These are phyloP conservation scores for Habropoda laboriosa DNA, from an alignment of 1,140 invertebrate species.

Conservation along the genomic window DNA sequence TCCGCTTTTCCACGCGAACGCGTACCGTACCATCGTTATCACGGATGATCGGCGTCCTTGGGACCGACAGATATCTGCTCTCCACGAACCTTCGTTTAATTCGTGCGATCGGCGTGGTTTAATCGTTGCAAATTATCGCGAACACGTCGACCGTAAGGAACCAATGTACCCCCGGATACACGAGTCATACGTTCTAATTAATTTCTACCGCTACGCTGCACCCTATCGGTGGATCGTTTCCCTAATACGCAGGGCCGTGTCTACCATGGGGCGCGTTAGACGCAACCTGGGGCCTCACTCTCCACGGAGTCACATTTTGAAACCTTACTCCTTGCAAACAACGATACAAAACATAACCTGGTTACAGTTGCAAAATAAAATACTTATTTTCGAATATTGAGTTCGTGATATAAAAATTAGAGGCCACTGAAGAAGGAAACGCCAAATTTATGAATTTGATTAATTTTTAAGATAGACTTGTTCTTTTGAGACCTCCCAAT, in stretches of 20 bases:
- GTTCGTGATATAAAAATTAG: too few relatives aligned
- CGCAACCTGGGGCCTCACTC: too few relatives aligned
- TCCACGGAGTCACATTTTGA: too few relatives aligned
- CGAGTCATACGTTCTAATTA: constrained; percentile 7
- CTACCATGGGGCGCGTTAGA: too few relatives aligned
- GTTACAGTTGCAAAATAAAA: too few relatives aligned
- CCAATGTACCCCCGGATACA: background rate
- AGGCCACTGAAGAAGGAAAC: too few relatives aligned
- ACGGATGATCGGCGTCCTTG: constrained; percentile 6
- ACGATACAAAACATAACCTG: too few relatives aligned
- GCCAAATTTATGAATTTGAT: too few relatives aligned
- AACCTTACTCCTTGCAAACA: too few relatives aligned
- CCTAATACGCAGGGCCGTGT: background rate
- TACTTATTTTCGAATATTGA: too few relatives aligned
- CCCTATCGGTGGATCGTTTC: background rate
- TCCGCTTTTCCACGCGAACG: constrained; percentile 9
- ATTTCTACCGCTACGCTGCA: background rate
- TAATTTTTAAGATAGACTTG: too few relatives aligned
- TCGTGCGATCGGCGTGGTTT: background rate
- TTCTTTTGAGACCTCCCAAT: too few relatives aligned
- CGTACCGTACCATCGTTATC: constrained; percentile 11
- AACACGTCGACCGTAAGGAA: background rate
- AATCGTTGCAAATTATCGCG: background rate
- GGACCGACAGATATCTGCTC: background rate
- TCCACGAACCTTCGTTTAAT: constrained; percentile 24